A percentile compares a stretch with the other conserved stretches of the same genome.
Conservation (phyloP, 2,888 invertebrate species). For the Eulithis testata region DNA sequence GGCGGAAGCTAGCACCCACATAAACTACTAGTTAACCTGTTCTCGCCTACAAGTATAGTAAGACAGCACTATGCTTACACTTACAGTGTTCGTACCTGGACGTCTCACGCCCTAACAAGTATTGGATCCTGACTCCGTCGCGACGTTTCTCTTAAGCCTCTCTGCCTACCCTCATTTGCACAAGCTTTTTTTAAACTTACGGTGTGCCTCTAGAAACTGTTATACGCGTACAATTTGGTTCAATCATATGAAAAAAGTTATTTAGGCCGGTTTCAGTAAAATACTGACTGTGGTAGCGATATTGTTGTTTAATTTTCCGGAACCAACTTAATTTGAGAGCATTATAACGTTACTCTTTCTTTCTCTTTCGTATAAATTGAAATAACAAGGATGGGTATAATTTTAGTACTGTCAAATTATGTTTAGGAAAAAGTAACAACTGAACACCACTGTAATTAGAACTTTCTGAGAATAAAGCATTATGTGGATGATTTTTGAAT, state of each 20-base stretch:
- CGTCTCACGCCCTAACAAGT: slow-evolving; percentile 63
- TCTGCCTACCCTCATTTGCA: slow-evolving; percentile 42
- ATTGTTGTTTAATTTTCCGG: too few relatives aligned
- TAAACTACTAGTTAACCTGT: neutral
- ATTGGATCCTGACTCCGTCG: slow-evolving; percentile 67
- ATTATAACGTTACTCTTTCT: too few relatives aligned
- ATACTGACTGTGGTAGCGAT: too few relatives aligned
- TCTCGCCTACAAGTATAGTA: neutral
- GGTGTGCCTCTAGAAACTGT: slow-evolving; percentile 53
- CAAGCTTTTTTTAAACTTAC: slow-evolving; percentile 54
- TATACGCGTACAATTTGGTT: slow-evolving; percentile 42
- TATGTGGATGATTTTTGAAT: neutral
- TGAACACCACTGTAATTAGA: too few relatives aligned
- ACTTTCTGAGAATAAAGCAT: neutral
- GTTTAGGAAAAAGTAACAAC: too few relatives aligned
- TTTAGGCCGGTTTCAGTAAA: too few relatives aligned
- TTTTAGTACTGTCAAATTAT: too few relatives aligned
- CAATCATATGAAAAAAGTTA: slow-evolving; percentile 3
- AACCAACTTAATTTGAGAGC: too few relatives aligned
- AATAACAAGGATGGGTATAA: too few relatives aligned
- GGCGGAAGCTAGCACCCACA: too few relatives aligned
- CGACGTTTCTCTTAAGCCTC: slow-evolving; percentile 65
- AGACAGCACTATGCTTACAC: slow-evolving; percentile 26
- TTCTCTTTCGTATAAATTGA: too few relatives aligned
- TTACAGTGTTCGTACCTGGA: slow-evolving; percentile 53